Base-by-base conservation (phyloP, 2,113 vertebrate species). In the Nothoprocta perdicaria region DNA sequence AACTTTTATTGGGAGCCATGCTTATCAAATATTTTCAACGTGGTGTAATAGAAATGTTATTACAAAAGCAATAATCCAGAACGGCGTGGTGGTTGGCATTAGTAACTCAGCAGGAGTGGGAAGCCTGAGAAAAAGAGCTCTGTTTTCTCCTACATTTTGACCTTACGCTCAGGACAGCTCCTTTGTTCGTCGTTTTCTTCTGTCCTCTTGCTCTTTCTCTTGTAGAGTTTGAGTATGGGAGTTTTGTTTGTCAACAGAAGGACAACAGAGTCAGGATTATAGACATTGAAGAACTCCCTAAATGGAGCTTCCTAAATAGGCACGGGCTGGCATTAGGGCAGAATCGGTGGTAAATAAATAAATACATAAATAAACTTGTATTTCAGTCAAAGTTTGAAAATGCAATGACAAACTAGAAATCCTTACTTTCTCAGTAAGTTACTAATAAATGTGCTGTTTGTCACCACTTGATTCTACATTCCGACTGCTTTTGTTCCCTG, bases 1-100 rank as follows among this genome's bases (percentile, higher is more conserved):
- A 40, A 45, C 55, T 83, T 93, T 73, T 83, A 57, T 50, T 60
- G 57, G 27, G 69, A 75, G 63, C 83, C 31, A n/a, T 67, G 71
- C 90, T 95, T 91, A 86, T 85, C 86, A 89, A 52, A 60, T 93
- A 78, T 71, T 94, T 92, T 75, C 60, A 82, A 63, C 79, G 73
- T 73, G 80, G 14, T 66, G 57, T 87, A 72, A 87, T 38, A 74
- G 63, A 92, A 94, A 61, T 78, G 85, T 38, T 57, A 75, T 31
- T 91, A 41, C 78, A 58, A 86, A 92, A 92, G 55, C 67, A 75
- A 89, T 89, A 92, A 69, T 61, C 80, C 57, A 73, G 84, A 84
- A 55, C 48, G 40, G 88, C 24, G 9, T 3, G 3, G 92, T 91
- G 91, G 60, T 50, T 1, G 1, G 41, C 15, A 26, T 57, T 0